These are phyloP conservation scores for Dicentrarchus labrax DNA, from an alignment of 2,113 vertebrate species.

Conservation along the genomic window DNA sequence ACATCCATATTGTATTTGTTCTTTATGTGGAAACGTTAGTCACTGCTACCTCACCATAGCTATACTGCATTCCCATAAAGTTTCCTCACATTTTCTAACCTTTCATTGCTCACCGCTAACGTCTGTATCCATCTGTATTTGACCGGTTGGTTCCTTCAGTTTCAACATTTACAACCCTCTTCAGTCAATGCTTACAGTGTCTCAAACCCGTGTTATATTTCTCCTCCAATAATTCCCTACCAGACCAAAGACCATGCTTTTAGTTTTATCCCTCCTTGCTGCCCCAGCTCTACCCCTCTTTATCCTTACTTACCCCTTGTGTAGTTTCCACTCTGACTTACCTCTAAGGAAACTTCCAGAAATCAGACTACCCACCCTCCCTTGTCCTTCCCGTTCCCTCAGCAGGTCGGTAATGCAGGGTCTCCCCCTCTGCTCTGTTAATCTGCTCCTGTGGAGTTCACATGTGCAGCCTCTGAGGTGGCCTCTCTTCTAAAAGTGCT, in stretches of 20 bases:
- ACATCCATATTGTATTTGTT: not conserved
- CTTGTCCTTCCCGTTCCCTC: slow-evolving; percentile 25
- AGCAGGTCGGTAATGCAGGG: slow-evolving; percentile 46
- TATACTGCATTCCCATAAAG: slow-evolving; percentile 3
- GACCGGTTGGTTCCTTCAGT: not conserved
- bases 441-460: slow-evolving; percentile 71
- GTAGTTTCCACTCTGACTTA: not conserved
- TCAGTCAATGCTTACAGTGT: not conserved
- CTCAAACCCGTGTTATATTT: not conserved
- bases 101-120: slow-evolving; percentile 11
- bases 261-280: not conserved
- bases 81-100: slow-evolving; percentile 16
- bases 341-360: slow-evolving; percentile 10
- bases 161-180: slow-evolving; percentile 17
- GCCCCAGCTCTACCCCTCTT: not conserved
- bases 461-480: slow-evolving; percentile 44
- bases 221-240: not conserved
- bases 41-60: not conserved
- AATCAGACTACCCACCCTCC: slow-evolving; percentile 9
- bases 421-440: slow-evolving; percentile 71
- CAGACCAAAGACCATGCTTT: not conserved
- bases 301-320: not conserved
- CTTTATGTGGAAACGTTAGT: slow-evolving; percentile 7
- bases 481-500: slow-evolving; percentile 34
- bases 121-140: not conserved